phyloP scores from a whole-genome alignment of 2,888 invertebrate species.

The Penaeus monodon region DNA sequence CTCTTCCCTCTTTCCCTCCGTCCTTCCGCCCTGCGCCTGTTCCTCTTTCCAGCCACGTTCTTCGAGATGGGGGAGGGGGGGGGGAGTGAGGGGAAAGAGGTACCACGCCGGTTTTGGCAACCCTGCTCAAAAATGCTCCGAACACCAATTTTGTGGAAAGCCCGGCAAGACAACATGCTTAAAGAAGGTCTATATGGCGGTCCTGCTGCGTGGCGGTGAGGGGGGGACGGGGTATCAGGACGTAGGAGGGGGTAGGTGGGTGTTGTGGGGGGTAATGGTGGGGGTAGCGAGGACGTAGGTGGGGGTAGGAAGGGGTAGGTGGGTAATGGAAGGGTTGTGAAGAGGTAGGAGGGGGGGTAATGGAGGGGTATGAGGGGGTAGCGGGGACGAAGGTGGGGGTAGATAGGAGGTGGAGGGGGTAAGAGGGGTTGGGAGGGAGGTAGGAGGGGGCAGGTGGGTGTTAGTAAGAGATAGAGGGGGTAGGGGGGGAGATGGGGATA shows the following conservation, averaged over 20 bases:
- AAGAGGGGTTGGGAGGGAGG: neutral
- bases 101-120: slow-evolving; percentile 10
- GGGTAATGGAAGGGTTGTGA: too few relatives aligned
- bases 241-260: neutral
- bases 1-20: too few relatives aligned
- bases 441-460: neutral
- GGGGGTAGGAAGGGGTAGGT: neutral
- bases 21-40: too few relatives aligned
- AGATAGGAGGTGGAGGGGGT: neutral
- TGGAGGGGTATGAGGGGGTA: neutral
- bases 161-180: slow-evolving; percentile 50
- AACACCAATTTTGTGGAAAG: slow-evolving; percentile 53
- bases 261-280: too few relatives aligned
- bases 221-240: neutral
- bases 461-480: neutral
- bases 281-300: too few relatives aligned
- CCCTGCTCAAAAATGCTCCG: slow-evolving; percentile 25
- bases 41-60: too few relatives aligned
- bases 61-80: neutral
- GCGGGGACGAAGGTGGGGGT: neutral
- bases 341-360: neutral
- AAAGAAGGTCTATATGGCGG: slow-evolving; percentile 45
- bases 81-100: neutral
- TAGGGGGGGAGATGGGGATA: neutral
- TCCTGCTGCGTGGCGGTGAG: slow-evolving; percentile 15